Base-by-base conservation (phyloP, 2,888 invertebrate species). In the Aspidapion aeneum region DNA sequence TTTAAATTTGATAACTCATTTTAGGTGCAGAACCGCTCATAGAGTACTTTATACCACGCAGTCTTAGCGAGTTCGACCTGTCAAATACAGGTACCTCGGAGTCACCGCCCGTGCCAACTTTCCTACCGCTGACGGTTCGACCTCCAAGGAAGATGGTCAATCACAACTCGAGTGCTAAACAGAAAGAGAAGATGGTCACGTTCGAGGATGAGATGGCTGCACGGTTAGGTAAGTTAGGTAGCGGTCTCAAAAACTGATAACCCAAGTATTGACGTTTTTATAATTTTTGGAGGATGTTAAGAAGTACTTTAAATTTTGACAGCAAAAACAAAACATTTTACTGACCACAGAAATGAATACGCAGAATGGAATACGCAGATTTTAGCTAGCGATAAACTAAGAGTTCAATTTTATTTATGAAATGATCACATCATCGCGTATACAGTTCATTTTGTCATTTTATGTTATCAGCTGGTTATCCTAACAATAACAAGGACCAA, bases 21-120 rank as follows among this genome's bases (percentile, higher is more conserved):
- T 52, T n/a, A 74, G 77, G 81, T 71, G 83, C 84, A 60, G 88
- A 87, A 71, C 85, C 86, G 56, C 85, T 89, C 67, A 82, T 91
- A 63, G 93, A 93, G 76, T 93, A 93, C 78, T 93, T 92, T 77
- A 91, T 93, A 66, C 93, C 93, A 66, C 84, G 93, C 63, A 91
- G 91, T 78, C 85, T 92, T 63, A 92, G 92, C 79, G 93, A 92
- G 77, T 93, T 93, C 74, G 90, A 93, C 77, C 78, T 93, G 63
- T 85, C 88, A 0, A 87, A 90, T 50, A 75, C 80, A 0, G 82
- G 85, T 58, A 18, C 22, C 16, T 21, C 63, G 18, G 86, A 87
- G 72, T 80, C 79, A 1, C 77, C 80, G 3, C 77, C 78, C 50
- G 68, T 77, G 63, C 74, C 76, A 66, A 72, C 75, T 66, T 73